Evolutionary conservation across 2,113 vertebrate species (phyloP).

Genomic region (Antechinus flavipes): DNA sequence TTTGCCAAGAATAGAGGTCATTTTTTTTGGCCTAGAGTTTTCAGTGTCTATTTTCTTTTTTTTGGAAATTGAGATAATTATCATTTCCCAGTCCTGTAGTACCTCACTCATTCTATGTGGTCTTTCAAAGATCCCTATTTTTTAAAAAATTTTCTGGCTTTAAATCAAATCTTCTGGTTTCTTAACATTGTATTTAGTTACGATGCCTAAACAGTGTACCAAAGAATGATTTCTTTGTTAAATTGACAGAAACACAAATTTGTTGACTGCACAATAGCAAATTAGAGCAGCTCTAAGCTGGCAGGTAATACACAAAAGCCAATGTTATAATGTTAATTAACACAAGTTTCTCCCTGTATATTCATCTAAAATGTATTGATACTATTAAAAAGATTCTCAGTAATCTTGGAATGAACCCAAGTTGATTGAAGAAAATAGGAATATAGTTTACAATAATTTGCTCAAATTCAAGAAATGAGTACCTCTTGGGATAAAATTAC

Average conservation of each 20-base stretch:
- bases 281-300: neutral
- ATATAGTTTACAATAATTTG: neutral
- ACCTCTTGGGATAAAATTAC: neutral
- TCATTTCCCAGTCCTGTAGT: neutral
- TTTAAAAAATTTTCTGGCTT: neutral
- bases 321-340: neutral
- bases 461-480: neutral
- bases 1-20: neutral
- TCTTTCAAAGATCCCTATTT: neutral
- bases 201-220: neutral
- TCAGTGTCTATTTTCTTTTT: constrained; percentile 43
- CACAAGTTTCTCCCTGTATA: neutral
- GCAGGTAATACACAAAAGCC: neutral
- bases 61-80: neutral
- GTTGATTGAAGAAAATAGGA: neutral
- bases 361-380: neutral
- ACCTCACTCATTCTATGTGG: neutral
- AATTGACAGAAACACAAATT: neutral
- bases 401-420: neutral
- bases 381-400: neutral
- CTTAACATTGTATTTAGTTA: neutral
- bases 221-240: neutral
- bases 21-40: constrained; percentile 12
- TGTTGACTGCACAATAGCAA: neutral
- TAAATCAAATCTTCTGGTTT: no score